Evolutionary conservation across 2,113 vertebrate species (phyloP), one percentile per base, ranked within the genome.

Genomic region (Petromus typicus): DNA sequence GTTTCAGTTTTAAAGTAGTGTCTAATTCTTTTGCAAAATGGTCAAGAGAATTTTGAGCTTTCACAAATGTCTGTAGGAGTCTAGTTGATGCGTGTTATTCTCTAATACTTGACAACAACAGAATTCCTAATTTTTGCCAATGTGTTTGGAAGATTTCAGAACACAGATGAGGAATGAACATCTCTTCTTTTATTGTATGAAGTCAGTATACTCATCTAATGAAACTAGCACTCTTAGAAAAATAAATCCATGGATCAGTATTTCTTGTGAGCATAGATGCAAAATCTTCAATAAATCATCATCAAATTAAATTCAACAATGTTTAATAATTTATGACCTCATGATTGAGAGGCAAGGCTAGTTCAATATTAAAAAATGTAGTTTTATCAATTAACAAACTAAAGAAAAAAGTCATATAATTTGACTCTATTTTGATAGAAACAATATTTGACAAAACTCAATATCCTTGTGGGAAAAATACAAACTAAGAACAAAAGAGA

Each of bases 201-300:
- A 94, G 37, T 56, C 61, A 84, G 45, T 51, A 66, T 64, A 64
- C 0, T 4, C 30, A 84, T 87, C 83, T 61, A 90, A 73, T n/a
- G 37, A 87, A 95, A 94, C 14, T 6, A 54, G 88, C 78, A n/a
- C 63, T 27, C 59, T 54, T 81, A 27, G 0, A 96, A 94, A 32
- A 93, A 80, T 32, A 40, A 75, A 75, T 25, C 16, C 3, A 32
- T 43, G 67, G 1, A 30, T 22, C 40, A 40, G 40, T 75, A 93
- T 81, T 67, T 91, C 48, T 92, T 17, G 34, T 80, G 30, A 66
- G 48, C 1, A 48, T 30, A 91, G 51, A n/a, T 63, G 22, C 20
- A 37, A 61, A 92, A 81, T 85, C 45, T 12, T 88, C 8, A 66
- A 67, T 12, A n/a, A 78, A 48, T 61, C 56, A 30, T 61, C 51